Conservation (phyloP, 2,888 invertebrate species). For the Pardosa pseudoannulata region DNA sequence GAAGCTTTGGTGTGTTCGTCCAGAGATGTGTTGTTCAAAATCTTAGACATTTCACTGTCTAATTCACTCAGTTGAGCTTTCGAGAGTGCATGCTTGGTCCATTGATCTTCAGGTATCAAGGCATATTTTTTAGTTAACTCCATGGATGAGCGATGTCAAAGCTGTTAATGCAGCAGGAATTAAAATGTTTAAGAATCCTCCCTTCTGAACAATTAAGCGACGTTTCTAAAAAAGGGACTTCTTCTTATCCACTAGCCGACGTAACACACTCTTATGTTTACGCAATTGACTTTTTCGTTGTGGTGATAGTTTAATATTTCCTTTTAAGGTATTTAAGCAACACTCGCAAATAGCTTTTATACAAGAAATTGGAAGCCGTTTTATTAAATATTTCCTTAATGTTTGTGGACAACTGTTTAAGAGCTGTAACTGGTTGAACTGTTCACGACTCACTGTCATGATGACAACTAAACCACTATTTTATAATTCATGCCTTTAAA, state of each 20-base stretch:
- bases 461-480: no score
- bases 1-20: neutral
- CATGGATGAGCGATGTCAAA: neutral
- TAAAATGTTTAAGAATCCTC: conserved; percentile 15
- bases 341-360: neutral
- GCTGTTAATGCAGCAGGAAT: neutral
- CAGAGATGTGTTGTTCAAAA: neutral
- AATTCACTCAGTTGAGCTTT: neutral
- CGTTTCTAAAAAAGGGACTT: neutral
- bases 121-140: conserved; percentile 19
- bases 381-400: neutral
- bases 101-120: neutral
- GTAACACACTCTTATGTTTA: neutral
- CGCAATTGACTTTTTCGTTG: neutral
- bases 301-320: neutral
- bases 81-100: neutral
- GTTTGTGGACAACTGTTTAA: neutral
- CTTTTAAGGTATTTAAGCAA: neutral
- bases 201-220: neutral
- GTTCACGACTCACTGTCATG: neutral
- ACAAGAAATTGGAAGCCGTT: neutral
- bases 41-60: conserved; percentile 2
- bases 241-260: neutral
- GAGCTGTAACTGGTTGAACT: neutral
- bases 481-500: no score